Evolutionary conservation across 2,888 invertebrate genomes (phyloP).

Genomic region (Xestia ashworthii): DNA sequence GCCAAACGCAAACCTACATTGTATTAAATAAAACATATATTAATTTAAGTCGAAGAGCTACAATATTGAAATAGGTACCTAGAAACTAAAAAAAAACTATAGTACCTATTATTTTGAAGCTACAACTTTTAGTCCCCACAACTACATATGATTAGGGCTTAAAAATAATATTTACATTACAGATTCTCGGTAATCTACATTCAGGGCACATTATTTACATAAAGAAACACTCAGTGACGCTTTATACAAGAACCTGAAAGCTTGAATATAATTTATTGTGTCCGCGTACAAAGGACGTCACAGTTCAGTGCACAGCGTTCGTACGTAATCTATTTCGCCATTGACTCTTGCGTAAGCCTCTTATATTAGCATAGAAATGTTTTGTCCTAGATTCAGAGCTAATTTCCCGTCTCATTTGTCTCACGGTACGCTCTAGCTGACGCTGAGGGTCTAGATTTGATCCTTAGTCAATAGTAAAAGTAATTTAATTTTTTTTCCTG

Average conservation of each 20-base stretch:
- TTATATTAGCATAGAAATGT: slow-evolving; percentile 62
- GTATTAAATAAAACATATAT: too few relatives aligned
- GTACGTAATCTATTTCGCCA: slow-evolving; percentile 45
- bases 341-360: slow-evolving; percentile 39
- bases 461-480: slow-evolving; percentile 16
- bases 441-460: not conserved
- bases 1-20: too few relatives aligned
- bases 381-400: slow-evolving; percentile 56
- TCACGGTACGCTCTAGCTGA: not conserved
- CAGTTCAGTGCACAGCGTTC: slow-evolving; percentile 29
- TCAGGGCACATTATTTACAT: not conserved
- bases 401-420: slow-evolving; percentile 53
- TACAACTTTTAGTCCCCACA: not conserved
- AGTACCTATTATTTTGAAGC: not conserved
- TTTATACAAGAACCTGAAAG: slow-evolving; percentile 1
- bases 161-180: not conserved
- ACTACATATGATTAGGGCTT: not conserved
- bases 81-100: not conserved
- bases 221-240: slow-evolving; percentile 8
- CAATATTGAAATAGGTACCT: not conserved
- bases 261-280: slow-evolving; percentile 47
- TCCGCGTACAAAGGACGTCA: slow-evolving; percentile 25
- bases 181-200: not conserved
- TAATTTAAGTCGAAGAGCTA: too few relatives aligned
- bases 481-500: slow-evolving; percentile 7